These are phyloP conservation scores for Pangasius larnaudii DNA, from an alignment of 2,797 vertebrate species.

Conservation along the genomic window DNA sequence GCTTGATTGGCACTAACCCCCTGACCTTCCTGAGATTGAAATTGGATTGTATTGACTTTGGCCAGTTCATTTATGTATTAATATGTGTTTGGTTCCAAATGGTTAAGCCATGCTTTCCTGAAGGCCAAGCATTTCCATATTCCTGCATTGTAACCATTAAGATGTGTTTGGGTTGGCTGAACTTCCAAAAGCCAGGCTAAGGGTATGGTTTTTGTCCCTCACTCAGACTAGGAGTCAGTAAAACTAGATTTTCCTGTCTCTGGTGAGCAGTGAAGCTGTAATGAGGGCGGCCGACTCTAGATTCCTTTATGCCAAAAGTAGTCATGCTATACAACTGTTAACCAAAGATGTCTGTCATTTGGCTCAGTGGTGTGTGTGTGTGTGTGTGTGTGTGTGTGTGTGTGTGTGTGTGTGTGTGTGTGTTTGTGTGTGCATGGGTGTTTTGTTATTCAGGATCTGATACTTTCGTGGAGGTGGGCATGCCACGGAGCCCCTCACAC, in stretches of 20 bases:
- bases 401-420: constrained; percentile 17
- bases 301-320: constrained; percentile 64
- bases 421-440: constrained; percentile 27
- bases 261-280: constrained; percentile 40
- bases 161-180: constrained; percentile 72
- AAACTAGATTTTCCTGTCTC: constrained; percentile 50
- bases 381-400: constrained; percentile 16
- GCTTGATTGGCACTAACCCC: constrained; percentile 36
- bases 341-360: constrained; percentile 34
- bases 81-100: constrained; percentile 41
- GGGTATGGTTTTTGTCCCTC: constrained; percentile 44
- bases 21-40: constrained; percentile 39
- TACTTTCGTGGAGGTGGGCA: constrained; percentile 89
- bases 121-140: constrained; percentile 39
- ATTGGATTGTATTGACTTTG: constrained; percentile 44
- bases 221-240: constrained; percentile 54
- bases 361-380: constrained; percentile 14
- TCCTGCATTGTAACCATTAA: constrained; percentile 30
- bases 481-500: constrained; percentile 88
- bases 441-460: constrained; percentile 76
- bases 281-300: constrained; percentile 64
- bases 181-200: constrained; percentile 39
- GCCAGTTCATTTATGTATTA: constrained; percentile 36
- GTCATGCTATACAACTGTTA: constrained; percentile 38
- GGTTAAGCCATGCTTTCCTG: constrained; percentile 38